phyloP scores from a whole-genome alignment of 2,113 vertebrate species.

The Erythrolamprus reginae region DNA sequence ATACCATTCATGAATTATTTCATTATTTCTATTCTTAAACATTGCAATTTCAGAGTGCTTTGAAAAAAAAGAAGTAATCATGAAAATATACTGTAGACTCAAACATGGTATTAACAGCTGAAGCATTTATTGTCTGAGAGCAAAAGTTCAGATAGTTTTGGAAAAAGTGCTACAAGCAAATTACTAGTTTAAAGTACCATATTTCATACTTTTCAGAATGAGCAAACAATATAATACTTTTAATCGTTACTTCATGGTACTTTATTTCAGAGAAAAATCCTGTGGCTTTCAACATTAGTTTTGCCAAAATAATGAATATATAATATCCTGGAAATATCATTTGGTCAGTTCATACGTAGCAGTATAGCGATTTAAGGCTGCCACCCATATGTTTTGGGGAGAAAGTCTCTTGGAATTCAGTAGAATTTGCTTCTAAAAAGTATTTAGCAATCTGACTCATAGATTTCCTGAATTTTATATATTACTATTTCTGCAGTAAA shows the following conservation, averaged over 20 bases:
- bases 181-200: neutral
- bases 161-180: slow-evolving; percentile 4
- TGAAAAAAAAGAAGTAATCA: slow-evolving; percentile 2
- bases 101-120: neutral
- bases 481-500: neutral
- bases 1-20: slow-evolving; percentile 26
- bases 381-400: neutral
- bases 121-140: slow-evolving; percentile 20
- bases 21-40: slow-evolving; percentile 38
- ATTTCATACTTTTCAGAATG: neutral
- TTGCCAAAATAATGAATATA: neutral
- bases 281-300: neutral
- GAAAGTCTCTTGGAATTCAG: neutral
- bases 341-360: neutral
- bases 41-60: slow-evolving; percentile 7
- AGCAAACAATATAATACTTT: neutral
- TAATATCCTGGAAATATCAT: neutral
- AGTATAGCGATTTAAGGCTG: neutral
- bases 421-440: neutral
- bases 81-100: slow-evolving; percentile 38
- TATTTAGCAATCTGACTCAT: neutral
- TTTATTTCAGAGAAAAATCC: slow-evolving; percentile 3
- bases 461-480: neutral
- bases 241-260: neutral
- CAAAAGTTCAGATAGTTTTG: slow-evolving; percentile 18